Conservation (phyloP, 2,888 invertebrate species). For the Xiphydria camelus region DNA sequence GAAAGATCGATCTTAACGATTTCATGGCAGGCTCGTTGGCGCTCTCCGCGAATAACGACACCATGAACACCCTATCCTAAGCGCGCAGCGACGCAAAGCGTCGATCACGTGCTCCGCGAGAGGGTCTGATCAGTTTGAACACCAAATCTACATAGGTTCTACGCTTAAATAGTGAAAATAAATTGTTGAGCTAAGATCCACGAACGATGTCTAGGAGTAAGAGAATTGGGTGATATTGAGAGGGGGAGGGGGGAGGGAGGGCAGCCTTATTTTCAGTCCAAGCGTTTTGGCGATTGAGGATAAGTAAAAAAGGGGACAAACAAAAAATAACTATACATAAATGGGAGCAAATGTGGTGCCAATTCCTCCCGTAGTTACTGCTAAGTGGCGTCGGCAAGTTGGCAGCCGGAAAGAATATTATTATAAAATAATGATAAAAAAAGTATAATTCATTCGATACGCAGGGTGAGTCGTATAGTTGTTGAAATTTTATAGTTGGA, state of each 20-base stretch:
- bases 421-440: constrained; percentile 23
- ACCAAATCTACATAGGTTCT: constrained; percentile 48
- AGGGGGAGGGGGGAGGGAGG: too few relatives aligned
- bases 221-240: constrained; percentile 8
- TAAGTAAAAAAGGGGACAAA: constrained; percentile 1
- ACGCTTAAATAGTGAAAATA: constrained; percentile 31
- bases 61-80: constrained; percentile 64
- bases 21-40: constrained; percentile 65
- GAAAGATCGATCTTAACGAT: constrained; percentile 76
- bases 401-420: constrained; percentile 30
- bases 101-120: constrained; percentile 4
- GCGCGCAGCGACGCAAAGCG: constrained; percentile 61
- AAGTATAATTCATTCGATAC: constrained; percentile 41
- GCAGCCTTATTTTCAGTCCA: constrained; percentile 35
- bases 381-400: constrained; percentile 29
- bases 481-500: constrained; percentile 52
- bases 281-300: background rate
- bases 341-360: constrained; percentile 57
- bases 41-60: constrained; percentile 59
- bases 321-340: constrained; percentile 9
- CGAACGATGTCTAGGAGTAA: constrained; percentile 4
- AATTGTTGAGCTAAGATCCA: constrained; percentile 9
- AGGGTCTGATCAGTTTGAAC: constrained; percentile 31
- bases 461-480: constrained; percentile 46
- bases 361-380: constrained; percentile 54